Base-by-base conservation (phyloP, 1,140 invertebrate species). In the Plutomurus gul region DNA sequence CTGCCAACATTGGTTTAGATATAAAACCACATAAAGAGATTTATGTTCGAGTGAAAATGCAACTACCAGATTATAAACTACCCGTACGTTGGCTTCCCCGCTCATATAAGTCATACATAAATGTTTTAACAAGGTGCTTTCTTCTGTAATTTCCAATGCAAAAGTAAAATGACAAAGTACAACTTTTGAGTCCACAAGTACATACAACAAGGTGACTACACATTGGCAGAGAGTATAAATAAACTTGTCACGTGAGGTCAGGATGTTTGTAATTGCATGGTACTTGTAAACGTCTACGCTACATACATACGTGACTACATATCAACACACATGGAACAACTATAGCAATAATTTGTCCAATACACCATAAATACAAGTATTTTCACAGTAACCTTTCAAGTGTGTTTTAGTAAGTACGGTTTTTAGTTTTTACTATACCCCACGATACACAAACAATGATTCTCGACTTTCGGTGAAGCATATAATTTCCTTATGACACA, bases 181-280 rank as follows among this genome's bases (percentile, higher is more conserved):
- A 3, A 60, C 5, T 30, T 16, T 4, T 16, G 33, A 11, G n/a
- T 22, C 7, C 33, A 11, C 51, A 30, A 60, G 25, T 60, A 27
- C 16, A 33, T 30, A 33, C 51, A 13, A 30, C 25, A 25, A 60
- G 27, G 22, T 60, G 51, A 30, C 51, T 60, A 30, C 51, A 10
- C n/a, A 30, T 16, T n/a, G 33, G 33, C 33, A 60, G 33, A 18
- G 25, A 60, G 36, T 13, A 65, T 33, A 65, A 65, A 65, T 65
- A 43, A 43, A 43, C 13, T 65, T 65, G 36, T 65, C 56, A 65
- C 56, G 56, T 33, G 56, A 65, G 18, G 16, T 65, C 56, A 65
- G 56, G 56, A 65, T 65, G 36, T 65, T 65, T 65, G 22, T 65
- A 65, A 65, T 65, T 33, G 56, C 36, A 65, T 30, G 27, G 13